phyloP scores from a whole-genome alignment of 1,140 invertebrate genomes.

The Heliconius eleuchia region DNA sequence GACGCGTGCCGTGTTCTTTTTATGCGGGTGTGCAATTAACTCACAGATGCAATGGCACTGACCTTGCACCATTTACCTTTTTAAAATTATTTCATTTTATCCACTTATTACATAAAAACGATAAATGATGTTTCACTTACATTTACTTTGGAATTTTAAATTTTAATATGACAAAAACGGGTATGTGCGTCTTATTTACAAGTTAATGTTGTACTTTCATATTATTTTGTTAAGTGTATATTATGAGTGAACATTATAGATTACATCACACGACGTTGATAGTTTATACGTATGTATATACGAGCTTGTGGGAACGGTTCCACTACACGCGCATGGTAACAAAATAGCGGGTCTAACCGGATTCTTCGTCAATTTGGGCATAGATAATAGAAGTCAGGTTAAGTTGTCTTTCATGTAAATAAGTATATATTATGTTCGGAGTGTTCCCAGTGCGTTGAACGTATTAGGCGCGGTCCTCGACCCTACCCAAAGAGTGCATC shows the following conservation, averaged over 20 bases:
- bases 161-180: background rate
- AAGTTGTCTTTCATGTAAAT: constrained; percentile 47
- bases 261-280: constrained; percentile 55
- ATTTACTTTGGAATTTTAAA: background rate
- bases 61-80: constrained; percentile 50
- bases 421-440: constrained; percentile 28
- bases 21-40: constrained; percentile 48
- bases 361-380: constrained; percentile 48
- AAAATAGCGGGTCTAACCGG: constrained; percentile 63
- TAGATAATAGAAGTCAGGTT: constrained; percentile 41
- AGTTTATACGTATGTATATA: constrained; percentile 42
- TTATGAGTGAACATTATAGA: constrained; percentile 2
- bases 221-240: background rate
- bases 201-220: background rate
- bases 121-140: background rate
- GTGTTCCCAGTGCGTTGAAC: background rate
- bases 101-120: background rate
- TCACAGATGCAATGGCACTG: constrained; percentile 52
- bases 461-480: constrained; percentile 19
- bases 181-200: background rate
- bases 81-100: constrained; percentile 22
- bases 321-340: constrained; percentile 53
- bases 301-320: constrained; percentile 45
- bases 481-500: constrained; percentile 54
- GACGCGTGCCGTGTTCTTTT: constrained; percentile 52